Percentiles rank a stretch among this genome's conserved stretches.
Conservation (phyloP, 2,797 vertebrate genomes). For the Danio albolineatus region DNA sequence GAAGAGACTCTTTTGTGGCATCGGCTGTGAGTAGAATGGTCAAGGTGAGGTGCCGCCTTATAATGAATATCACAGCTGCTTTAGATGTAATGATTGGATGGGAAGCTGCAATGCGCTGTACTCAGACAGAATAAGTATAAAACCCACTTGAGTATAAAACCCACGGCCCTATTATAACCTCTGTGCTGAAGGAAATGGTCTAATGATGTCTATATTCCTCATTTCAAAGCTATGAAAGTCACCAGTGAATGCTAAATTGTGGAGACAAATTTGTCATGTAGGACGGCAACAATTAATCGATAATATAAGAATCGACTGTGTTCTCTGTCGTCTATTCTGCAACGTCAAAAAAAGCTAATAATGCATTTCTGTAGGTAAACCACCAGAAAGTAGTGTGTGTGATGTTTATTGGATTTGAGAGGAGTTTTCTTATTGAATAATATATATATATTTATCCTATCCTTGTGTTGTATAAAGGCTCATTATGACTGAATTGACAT, state of each 20-base stretch:
- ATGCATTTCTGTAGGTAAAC: neutral
- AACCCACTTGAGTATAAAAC: slow-evolving; percentile 71
- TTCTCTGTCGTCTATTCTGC: neutral
- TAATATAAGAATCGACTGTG: neutral
- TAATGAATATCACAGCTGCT: slow-evolving; percentile 73
- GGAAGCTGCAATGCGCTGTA: slow-evolving; percentile 68
- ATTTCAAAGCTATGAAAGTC: slow-evolving; percentile 77
- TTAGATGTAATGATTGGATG: slow-evolving; percentile 72
- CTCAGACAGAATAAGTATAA: slow-evolving; percentile 73
- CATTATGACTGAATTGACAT: too few species aligned
- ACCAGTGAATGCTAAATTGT: slow-evolving; percentile 67
- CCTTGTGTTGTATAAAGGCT: too few species aligned
- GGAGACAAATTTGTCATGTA: slow-evolving; percentile 72
- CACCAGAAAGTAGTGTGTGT: neutral
- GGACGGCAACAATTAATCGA: neutral
- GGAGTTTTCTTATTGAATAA: too few species aligned
- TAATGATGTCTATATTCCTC: slow-evolving; percentile 73
- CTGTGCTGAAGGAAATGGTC: slow-evolving; percentile 79
- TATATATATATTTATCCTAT: too few species aligned
- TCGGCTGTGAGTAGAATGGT: slow-evolving; percentile 45
- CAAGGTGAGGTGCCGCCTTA: slow-evolving; percentile 71
- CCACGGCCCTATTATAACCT: slow-evolving; percentile 71
- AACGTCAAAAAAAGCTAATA: neutral
- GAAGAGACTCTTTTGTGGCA: slow-evolving; percentile 42
- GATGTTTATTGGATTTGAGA: neutral